Percentiles rank a stretch among this genome's conserved stretches.
Conservation (phyloP, 92 coral and sea anemone species). For the Epizoanthus scotinus region DNA sequence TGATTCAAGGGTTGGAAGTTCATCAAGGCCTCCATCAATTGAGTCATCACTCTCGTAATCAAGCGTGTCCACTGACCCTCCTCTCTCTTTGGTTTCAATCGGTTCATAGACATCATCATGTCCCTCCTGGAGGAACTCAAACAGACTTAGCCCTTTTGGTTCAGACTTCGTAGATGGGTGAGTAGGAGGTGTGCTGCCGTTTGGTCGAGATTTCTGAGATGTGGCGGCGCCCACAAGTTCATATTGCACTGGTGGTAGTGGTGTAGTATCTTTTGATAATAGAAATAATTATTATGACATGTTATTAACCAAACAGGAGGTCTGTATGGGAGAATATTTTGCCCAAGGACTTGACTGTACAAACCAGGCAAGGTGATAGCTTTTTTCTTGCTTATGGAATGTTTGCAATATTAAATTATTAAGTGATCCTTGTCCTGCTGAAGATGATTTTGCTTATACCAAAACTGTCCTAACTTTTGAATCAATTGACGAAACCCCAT, state of each 20-base stretch:
- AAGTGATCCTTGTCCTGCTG: too few relatives aligned
- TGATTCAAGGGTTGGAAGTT: slow-evolving; percentile 13
- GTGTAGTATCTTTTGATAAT: neutral
- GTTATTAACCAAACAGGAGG: too few relatives aligned
- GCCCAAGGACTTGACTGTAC: too few relatives aligned
- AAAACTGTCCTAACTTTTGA: too few relatives aligned
- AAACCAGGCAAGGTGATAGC: too few relatives aligned
- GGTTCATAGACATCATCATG: slow-evolving; percentile 27
- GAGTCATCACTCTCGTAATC: slow-evolving; percentile 85
- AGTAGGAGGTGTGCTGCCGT: neutral
- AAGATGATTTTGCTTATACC: too few relatives aligned
- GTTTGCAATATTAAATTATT: too few relatives aligned
- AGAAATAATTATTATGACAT: too few relatives aligned
- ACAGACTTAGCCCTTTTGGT: slow-evolving; percentile 11
- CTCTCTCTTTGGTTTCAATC: slow-evolving; percentile 15
- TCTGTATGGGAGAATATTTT: too few relatives aligned
- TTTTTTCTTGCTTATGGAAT: too few relatives aligned
- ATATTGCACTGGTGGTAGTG: slow-evolving; percentile 10
- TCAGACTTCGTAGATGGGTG: neutral
- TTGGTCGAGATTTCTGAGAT: neutral
- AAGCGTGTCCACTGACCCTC: slow-evolving; percentile 32
- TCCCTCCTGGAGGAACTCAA: slow-evolving; percentile 16
- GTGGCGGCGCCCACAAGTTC: neutral
- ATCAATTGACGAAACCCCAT: too few relatives aligned
- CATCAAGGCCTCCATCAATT: slow-evolving; percentile 43